Base-by-base conservation (phyloP, 37 sponge, comb jelly and placozoan species). In the Mnemiopsis leidyi region DNA sequence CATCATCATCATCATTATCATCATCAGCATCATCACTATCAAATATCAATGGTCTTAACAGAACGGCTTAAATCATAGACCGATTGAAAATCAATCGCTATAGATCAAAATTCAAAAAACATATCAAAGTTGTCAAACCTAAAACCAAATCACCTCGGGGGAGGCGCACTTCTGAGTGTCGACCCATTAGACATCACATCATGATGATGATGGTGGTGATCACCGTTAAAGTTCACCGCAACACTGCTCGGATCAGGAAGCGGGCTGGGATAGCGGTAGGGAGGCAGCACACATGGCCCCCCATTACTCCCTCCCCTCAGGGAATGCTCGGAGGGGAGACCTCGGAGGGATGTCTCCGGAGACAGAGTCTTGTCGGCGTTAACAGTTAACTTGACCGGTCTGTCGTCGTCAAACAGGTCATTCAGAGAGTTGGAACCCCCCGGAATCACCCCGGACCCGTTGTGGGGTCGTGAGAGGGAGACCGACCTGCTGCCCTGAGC, bases 331-430 rank as follows among this genome's bases (percentile, higher is more conserved):
- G 61, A 48, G 61, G 61, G 9, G 13, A 48, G 61, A 5, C 75
- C 75, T 28, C 26, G 30, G 3, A 28, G n/a, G 25, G 75, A 25
- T 18, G 2, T 13, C 75, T 71, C 75, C 75, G 75, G 75, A 25
- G 75, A 71, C 7, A 71, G 75, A 71, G 75, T 71, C 75, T 71
- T 71, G n/a, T 71, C 75, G 20, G 21, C 7, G 75, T 71, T 71
- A n/a, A 71, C 75, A 5, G n/a, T 28, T 5, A 71, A 18, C n/a
- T 28, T 71, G 3, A 71, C 61, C 5, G 61, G 61, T 48, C 61
- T 48, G 13, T 48, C 61, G 13, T 48, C 61, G 13, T 48, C 61
- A 13, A 48, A 48, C 61, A 71, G n/a, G 5, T 71, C 73, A 71
- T 71, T 18, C 61, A 48, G 61, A 48, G 61, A 48, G 13, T 48